These are phyloP conservation scores for Pristionchus japonicus DNA, from an alignment of 2,888 invertebrate species.

Conservation along the genomic window DNA sequence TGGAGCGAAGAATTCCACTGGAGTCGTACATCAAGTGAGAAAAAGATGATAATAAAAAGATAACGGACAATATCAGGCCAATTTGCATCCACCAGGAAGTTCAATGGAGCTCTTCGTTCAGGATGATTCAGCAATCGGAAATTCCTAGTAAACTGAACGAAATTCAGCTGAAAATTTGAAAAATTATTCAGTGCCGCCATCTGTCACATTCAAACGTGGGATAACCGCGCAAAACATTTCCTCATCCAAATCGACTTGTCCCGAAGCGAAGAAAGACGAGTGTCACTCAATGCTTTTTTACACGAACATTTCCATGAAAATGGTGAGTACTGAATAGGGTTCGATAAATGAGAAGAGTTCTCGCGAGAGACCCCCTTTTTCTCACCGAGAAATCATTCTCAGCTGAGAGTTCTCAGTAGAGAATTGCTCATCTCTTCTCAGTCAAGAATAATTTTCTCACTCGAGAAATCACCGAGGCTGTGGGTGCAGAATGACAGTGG, in stretches of 20 bases:
- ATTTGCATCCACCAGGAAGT: not conserved
- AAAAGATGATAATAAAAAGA: too few relatives aligned
- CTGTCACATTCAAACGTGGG: not conserved
- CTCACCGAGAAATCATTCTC: too few relatives aligned
- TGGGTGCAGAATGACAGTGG: too few relatives aligned
- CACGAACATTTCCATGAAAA: not conserved
- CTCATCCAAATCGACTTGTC: not conserved
- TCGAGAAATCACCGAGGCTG: too few relatives aligned
- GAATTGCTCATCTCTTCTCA: too few relatives aligned
- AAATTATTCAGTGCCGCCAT: not conserved
- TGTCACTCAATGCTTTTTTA: not conserved
- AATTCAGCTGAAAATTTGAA: not conserved
- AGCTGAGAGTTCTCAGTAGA: too few relatives aligned
- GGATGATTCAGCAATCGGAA: not conserved
- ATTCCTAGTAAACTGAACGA: not conserved
- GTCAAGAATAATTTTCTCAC: too few relatives aligned
- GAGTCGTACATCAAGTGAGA: not conserved
- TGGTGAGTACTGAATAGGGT: not conserved
- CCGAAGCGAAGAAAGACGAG: not conserved
- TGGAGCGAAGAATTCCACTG: not conserved
- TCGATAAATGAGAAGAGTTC: too few relatives aligned
- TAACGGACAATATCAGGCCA: not conserved
- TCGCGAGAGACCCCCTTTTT: too few relatives aligned
- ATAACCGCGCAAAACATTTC: not conserved
- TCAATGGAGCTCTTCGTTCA: not conserved